phyloP scores from a whole-genome alignment of 2,888 invertebrate genomes.

The Cephalotes varians region DNA sequence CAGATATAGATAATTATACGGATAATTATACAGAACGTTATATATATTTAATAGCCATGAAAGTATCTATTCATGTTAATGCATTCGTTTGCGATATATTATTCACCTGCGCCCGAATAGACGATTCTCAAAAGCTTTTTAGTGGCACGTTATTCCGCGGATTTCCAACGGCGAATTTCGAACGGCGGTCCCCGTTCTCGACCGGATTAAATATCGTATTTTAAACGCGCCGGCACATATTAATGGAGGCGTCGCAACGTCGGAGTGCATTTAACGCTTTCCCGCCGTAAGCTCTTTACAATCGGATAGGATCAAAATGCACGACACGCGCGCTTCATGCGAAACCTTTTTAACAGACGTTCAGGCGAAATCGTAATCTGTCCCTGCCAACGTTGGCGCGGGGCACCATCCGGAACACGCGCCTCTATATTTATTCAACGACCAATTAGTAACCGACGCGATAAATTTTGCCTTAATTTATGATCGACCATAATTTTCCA shows the following conservation, averaged over 20 bases:
- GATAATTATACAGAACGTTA: neutral
- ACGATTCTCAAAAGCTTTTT: constrained; percentile 65
- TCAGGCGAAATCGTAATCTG: constrained; percentile 60
- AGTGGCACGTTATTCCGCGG: constrained; percentile 56
- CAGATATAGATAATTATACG: too few species aligned
- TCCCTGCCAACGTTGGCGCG: constrained; percentile 44
- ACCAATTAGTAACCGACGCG: constrained; percentile 73
- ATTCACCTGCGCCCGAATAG: constrained; percentile 57
- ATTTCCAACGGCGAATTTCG: constrained; percentile 51
- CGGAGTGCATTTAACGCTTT: constrained; percentile 46
- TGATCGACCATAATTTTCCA: constrained; percentile 69
- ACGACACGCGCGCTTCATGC: constrained; percentile 42
- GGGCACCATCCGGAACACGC: constrained; percentile 55
- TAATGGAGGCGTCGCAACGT: constrained; percentile 45
- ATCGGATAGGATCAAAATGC: constrained; percentile 48
- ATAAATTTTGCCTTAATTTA: constrained; percentile 75
- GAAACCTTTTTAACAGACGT: constrained; percentile 38
- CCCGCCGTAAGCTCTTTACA: constrained; percentile 49
- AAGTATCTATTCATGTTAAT: constrained; percentile 30
- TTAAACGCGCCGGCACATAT: constrained; percentile 50
- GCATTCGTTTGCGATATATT: constrained; percentile 34
- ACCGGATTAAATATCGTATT: constrained; percentile 54
- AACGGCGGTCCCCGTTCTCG: constrained; percentile 33
- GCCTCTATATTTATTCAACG: constrained; percentile 76
- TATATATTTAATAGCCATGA: constrained; percentile 30